A percentile compares a stretch with the other conserved stretches of the same genome.
Evolutionary conservation across 2,113 vertebrate species (phyloP).

Genomic region (Corydoras sp.): DNA sequence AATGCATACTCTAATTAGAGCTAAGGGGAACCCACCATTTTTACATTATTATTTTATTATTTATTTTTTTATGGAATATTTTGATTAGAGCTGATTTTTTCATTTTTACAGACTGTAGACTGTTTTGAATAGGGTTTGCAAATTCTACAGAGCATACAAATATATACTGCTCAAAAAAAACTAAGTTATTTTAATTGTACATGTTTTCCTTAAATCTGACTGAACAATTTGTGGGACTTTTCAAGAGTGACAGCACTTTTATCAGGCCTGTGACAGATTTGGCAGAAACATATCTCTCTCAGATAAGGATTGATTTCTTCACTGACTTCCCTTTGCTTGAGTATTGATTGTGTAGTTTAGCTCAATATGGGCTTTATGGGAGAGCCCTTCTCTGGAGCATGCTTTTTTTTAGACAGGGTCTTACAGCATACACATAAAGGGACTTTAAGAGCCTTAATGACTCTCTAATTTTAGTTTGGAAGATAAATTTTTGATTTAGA

Average conservation of each 20-base stretch:
- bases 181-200: too few relatives aligned
- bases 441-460: conserved; percentile 2
- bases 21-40: too few relatives aligned
- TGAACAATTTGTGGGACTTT: too few relatives aligned
- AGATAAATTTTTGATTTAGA: conserved; percentile 16
- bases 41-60: too few relatives aligned
- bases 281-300: conserved; percentile 33
- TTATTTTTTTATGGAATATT: too few relatives aligned
- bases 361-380: conserved; percentile 25
- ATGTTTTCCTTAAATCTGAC: too few relatives aligned
- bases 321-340: conserved; percentile 30
- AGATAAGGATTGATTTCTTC: conserved; percentile 29
- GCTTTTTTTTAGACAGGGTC: conserved; percentile 23
- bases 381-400: conserved; percentile 8
- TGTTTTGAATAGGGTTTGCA: too few relatives aligned
- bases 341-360: conserved; percentile 29
- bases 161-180: too few relatives aligned
- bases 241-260: background rate
- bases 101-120: too few relatives aligned
- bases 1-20: too few relatives aligned
- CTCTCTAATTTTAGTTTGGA: conserved; percentile 3
- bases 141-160: too few relatives aligned
- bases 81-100: too few relatives aligned
- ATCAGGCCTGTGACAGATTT: conserved; percentile 26
- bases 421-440: conserved; percentile 7